Conservation (phyloP, 2,888 invertebrate species). For the Sclerodermus sp. region DNA sequence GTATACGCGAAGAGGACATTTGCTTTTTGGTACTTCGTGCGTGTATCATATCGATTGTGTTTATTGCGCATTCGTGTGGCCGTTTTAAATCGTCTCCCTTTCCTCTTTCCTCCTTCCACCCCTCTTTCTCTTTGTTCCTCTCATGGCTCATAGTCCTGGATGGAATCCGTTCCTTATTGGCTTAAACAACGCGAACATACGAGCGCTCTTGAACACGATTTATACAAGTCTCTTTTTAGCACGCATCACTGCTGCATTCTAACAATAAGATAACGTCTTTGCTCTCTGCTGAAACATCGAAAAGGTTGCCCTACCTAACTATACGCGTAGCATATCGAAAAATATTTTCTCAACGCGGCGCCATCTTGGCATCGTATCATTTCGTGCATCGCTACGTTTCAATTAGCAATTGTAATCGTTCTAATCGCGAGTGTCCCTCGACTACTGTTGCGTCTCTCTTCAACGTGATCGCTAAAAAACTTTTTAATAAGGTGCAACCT, state of each 20-base stretch:
- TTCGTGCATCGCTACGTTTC: constrained; percentile 6
- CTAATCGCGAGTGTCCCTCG: constrained; percentile 27
- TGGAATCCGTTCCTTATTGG: constrained; percentile 48
- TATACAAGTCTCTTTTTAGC: constrained; percentile 25
- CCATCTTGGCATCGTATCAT: neutral
- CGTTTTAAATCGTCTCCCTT: too few relatives aligned
- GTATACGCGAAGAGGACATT: too few relatives aligned
- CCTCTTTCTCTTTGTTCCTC: constrained; percentile 2
- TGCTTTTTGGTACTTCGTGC: too few relatives aligned
- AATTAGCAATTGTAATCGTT: constrained; percentile 9
- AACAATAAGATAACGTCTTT: constrained; percentile 21
- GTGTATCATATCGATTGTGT: too few relatives aligned
- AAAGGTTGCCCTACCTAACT: too few relatives aligned
- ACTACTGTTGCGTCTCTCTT: constrained; percentile 23
- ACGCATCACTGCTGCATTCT: constrained; percentile 37
- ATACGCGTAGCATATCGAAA: too few relatives aligned
- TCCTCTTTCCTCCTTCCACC: constrained; percentile 1
- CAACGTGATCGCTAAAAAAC: constrained; percentile 37
- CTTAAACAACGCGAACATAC: constrained; percentile 36
- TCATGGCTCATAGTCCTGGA: constrained; percentile 32
- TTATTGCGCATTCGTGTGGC: too few relatives aligned
- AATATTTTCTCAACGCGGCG: too few relatives aligned
- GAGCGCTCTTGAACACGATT: constrained; percentile 26
- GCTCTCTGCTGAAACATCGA: too few relatives aligned
- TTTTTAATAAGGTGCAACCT: constrained; percentile 29